Conservation (phyloP, 2,113 vertebrate species). For the Bubo bubo region DNA sequence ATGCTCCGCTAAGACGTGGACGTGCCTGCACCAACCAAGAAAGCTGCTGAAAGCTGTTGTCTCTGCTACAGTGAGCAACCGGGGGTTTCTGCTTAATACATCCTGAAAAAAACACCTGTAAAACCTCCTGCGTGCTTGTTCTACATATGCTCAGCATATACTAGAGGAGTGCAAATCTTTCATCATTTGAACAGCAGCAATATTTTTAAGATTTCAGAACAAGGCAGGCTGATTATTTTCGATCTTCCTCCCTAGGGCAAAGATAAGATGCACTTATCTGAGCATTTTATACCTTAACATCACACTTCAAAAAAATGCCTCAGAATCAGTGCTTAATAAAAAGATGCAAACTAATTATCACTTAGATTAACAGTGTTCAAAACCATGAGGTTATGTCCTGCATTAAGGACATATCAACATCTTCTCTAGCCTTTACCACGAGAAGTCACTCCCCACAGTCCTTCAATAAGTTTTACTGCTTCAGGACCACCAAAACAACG, state of each 20-base stretch:
- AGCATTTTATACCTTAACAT: not conserved
- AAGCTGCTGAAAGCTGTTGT: not conserved
- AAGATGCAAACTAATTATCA: not conserved
- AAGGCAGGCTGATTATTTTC: not conserved
- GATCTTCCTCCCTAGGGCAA: not conserved
- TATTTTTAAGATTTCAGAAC: not conserved
- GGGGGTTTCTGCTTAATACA: not conserved
- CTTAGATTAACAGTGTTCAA: not conserved
- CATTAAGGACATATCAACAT: rapidly evolving
- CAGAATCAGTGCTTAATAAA: not conserved
- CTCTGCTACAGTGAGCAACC: not conserved
- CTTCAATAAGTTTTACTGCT: not conserved
- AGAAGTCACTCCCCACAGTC: not conserved
- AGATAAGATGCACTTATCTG: not conserved
- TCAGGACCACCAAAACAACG: not conserved
- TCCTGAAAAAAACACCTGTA: not conserved
- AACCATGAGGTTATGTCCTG: not conserved
- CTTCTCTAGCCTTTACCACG: not conserved
- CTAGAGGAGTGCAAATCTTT: not conserved
- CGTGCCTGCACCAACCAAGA: not conserved
- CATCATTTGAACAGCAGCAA: rapidly evolving
- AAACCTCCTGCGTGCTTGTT: not conserved
- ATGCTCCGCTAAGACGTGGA: rapidly evolving
- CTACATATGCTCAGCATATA: not conserved
- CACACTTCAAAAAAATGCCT: not conserved